Percentiles rank a stretch among this genome's conserved stretches.
phyloP scores from a whole-genome alignment of 2,797 vertebrate genomes.

The Pseudomugil tenellus region DNA sequence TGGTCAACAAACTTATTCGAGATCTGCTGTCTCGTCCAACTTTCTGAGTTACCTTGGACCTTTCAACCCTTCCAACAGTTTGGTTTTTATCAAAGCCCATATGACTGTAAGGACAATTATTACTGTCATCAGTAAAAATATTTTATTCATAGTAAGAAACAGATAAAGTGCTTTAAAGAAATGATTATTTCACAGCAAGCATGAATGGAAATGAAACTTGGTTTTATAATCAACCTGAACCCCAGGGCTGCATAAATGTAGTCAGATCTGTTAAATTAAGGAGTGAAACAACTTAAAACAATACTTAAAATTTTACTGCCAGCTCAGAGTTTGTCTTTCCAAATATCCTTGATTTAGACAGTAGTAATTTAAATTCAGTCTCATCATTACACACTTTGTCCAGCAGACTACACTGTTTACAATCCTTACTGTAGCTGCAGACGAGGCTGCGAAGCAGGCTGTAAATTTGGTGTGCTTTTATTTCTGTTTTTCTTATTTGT shows the following conservation, averaged over 20 bases:
- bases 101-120: background rate
- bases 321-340: background rate
- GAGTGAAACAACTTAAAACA: background rate
- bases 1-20: background rate
- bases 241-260: background rate
- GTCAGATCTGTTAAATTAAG: background rate
- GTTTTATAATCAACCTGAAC: background rate
- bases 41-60: background rate
- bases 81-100: background rate
- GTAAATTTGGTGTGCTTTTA: background rate
- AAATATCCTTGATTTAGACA: background rate
- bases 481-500: background rate
- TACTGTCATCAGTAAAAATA: too few species aligned
- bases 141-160: too few species aligned
- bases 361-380: background rate
- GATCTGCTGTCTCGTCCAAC: background rate
- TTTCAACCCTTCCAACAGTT: background rate
- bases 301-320: background rate
- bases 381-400: conserved; percentile 38
- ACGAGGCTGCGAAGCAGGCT: background rate
- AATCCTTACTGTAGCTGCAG: background rate
- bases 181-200: background rate
- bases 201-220: background rate
- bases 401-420: conserved; percentile 53
- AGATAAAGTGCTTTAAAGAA: background rate